Conservation (phyloP, 2,113 vertebrate genomes). For the Trichomycterus rosablanca region DNA sequence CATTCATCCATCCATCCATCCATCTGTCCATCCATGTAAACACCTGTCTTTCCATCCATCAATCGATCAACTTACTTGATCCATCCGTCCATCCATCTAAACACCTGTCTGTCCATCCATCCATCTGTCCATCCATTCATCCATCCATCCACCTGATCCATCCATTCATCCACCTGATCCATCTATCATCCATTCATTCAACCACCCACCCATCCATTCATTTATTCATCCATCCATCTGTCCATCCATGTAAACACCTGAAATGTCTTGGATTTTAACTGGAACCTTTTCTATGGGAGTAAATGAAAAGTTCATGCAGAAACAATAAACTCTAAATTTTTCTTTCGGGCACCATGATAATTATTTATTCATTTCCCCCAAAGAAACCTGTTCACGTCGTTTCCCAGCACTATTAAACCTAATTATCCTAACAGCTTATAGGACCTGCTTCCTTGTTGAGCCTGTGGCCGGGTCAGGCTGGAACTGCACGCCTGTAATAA, state of each 20-base stretch:
- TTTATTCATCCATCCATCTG: no score
- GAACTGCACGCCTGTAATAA: neutral
- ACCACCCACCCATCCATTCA: no score
- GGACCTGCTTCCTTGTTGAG: neutral
- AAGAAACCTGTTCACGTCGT: neutral
- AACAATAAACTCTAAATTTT: neutral
- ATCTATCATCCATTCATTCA: neutral
- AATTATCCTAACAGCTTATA: neutral
- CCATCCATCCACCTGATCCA: no score
- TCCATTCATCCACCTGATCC: neutral
- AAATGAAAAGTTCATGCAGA: neutral
- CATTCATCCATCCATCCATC: neutral
- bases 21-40: neutral
- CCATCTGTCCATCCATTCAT: no score
- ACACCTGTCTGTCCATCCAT: no score
- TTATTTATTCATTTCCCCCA: neutral
- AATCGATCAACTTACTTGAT: neutral
- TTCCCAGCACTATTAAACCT: neutral
- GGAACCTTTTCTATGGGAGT: no score
- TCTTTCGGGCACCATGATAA: neutral
- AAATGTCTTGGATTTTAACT: no score
- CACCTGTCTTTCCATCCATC: neutral
- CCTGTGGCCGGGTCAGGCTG: neutral
- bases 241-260: no score
- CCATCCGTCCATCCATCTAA: no score